Base-by-base conservation (phyloP, 2,797 vertebrate species). In the Ceryle rudis region DNA sequence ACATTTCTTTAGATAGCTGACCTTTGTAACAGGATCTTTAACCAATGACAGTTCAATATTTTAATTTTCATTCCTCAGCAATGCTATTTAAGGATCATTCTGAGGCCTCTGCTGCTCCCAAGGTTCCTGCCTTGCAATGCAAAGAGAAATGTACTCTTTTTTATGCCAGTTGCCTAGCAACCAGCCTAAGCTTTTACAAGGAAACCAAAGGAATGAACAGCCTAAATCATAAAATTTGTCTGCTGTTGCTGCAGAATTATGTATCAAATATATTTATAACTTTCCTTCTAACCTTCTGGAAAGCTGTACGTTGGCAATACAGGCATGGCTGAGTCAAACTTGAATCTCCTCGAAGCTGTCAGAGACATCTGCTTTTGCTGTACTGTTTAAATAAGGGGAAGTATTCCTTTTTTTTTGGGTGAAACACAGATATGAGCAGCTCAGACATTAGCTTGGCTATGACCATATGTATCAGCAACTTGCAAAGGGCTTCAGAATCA, bases 141-240 rank as follows among this genome's bases (percentile, higher is more conserved):
- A 96, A 97, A 97, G 95, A 97, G 95, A 96, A 96, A 97, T 75
- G 41, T 77, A 86, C 78, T 62, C 79, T 91, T 97, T 94, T 89
- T 89, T 60, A 93, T 94, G 86, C 72, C 69, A 72, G 98, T 98
- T 97, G 96, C 98, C 92, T 98, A 98, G 98, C 97, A 98, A 98
- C 98, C 81, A 94, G 89, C 85, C 97, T 97, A 96, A 97, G 97
- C 96, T 97, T 97, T 85, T 94, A 90, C 97, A 92, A 94, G 85
- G 91, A 97, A 96, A 97, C 92, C 58, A 96, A 90, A 95, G 96
- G 93, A 98, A 96, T 86, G 88, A 97, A 91, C 85, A 82, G 93
- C 80, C 97, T 97, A 97, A 97, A 97, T 97, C 93, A 95, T 37
- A 71, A 95, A 97, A 95, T 87, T 90, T 14, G 58, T 95, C 91